Percentiles rank a stretch among this genome's conserved stretches.
Evolutionary conservation across 2,113 vertebrate species (phyloP).

Genomic region (Gobiocypris rarus): DNA sequence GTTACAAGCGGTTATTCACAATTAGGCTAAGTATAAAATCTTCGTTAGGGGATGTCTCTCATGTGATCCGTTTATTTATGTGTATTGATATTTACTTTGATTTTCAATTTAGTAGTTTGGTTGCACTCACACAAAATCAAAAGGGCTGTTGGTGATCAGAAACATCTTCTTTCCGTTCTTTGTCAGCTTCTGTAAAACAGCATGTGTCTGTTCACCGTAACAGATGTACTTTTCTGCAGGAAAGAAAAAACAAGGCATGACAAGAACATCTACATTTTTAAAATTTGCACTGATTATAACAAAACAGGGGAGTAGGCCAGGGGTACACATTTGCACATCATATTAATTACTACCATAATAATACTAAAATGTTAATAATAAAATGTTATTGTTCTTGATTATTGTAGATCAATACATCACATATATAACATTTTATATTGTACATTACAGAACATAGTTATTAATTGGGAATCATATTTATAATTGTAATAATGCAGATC

Average conservation of each 20-base stretch:
- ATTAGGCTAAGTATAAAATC: background rate
- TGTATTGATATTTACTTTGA: background rate
- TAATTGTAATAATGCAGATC: no score
- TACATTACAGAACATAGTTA: no score
- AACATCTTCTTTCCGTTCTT: conserved; percentile 97
- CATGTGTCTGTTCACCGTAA: conserved; percentile 91
- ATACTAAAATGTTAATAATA: background rate
- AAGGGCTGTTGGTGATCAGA: conserved; percentile 97
- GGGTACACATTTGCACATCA: background rate
- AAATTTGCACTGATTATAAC: background rate
- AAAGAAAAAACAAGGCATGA: background rate
- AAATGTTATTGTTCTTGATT: background rate
- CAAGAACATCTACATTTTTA: background rate
- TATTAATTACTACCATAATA: background rate
- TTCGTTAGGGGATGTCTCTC: no score
- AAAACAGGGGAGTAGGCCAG: background rate
- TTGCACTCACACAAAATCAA: conserved; percentile 94
- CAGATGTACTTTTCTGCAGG: conserved; percentile 91
- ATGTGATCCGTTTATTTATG: background rate
- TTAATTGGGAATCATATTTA: no score
- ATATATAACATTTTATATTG: no score
- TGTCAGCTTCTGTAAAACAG: conserved; percentile 90
- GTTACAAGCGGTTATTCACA: background rate
- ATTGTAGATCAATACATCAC: background rate
- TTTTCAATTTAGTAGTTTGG: background rate